Base-by-base conservation (phyloP, 1,140 invertebrate genomes). In the Drosophila equinoxialis region DNA sequence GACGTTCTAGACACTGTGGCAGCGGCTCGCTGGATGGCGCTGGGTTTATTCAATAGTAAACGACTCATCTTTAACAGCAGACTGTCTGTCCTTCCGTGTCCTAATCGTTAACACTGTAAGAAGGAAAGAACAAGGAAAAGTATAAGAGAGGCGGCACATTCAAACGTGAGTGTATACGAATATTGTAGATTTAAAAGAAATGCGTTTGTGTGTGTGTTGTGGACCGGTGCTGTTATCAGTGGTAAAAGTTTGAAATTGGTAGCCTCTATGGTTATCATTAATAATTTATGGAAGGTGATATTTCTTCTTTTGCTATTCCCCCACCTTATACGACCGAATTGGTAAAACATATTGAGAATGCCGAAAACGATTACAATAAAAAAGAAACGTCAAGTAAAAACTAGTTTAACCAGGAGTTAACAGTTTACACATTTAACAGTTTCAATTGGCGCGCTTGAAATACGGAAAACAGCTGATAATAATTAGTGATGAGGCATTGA, bases 21-120 rank as follows among this genome's bases (percentile, higher is more conserved):
- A 54, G 74, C 74, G n/a, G 69, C 68, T 54, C 68, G 69, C 48
- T 68, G 57, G 17, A 72, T n/a, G 39, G 62, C n/a, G 23, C 48
- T 26, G 51, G 39, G 61, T 45, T 39, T 11, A 30, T 66, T 77
- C 60, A 77, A 77, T 70, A 77, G 48, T 61, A 77, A 41, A 20
- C 74, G 74, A 37, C 74, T 77, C 74, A 77, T 77, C 67, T 33
- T 71, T 48, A 26, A 62, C 35, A 61, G 42, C 45, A 17, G 48
- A 10, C 30, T 20, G 11, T 48, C 3, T 33, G 55, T 66, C 17
- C 26, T 35, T n/a, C 14, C 42, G 26, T 8, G 8, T 51, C 45
- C 45, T 51, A 8, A 35, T 37, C 8, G 41, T 65, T 45, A 11
- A 33, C 10, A 33, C 55, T 23, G n/a, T 39, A 33, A 68, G 17